Evolutionary conservation across 1,140 invertebrate genomes (phyloP).

Genomic region (Drosophila hydei): DNA sequence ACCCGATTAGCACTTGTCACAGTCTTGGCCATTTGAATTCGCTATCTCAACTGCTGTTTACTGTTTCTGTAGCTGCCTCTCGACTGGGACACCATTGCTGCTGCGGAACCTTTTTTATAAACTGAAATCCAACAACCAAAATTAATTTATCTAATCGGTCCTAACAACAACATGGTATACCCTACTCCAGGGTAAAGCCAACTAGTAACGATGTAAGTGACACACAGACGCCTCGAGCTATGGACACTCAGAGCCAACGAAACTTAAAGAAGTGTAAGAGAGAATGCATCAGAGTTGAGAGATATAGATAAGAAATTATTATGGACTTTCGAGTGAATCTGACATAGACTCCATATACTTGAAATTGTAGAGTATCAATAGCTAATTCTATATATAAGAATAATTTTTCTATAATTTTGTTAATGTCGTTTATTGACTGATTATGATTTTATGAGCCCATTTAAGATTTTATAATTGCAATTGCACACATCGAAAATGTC

Average conservation of each 20-base stretch:
- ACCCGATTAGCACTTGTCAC: not conserved
- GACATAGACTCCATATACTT: no score
- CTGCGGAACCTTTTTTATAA: conserved; percentile 1
- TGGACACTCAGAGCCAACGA: no score
- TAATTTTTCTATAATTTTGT: no score
- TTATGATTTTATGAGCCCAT: not conserved
- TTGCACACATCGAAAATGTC: conserved; percentile 9
- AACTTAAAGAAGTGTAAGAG: no score
- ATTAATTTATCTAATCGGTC: conserved; percentile 9
- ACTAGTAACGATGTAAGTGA: no score
- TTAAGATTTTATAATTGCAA: conserved; percentile 4
- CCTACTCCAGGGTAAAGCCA: not conserved
- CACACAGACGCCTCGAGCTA: no score
- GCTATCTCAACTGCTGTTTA: not conserved
- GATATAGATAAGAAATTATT: no score
- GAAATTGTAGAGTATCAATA: not conserved
- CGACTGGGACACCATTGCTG: not conserved
- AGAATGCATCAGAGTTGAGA: no score
- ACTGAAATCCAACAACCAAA: not conserved
- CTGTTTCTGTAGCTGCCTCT: not conserved
- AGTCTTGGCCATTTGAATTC: conserved; percentile 4
- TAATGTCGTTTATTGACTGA: not conserved
- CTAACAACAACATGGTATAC: not conserved
- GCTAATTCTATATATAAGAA: not conserved
- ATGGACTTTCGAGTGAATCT: no score